Evolutionary conservation across 2,113 vertebrate genomes (phyloP).

Genomic region (Lagopus leucura): DNA sequence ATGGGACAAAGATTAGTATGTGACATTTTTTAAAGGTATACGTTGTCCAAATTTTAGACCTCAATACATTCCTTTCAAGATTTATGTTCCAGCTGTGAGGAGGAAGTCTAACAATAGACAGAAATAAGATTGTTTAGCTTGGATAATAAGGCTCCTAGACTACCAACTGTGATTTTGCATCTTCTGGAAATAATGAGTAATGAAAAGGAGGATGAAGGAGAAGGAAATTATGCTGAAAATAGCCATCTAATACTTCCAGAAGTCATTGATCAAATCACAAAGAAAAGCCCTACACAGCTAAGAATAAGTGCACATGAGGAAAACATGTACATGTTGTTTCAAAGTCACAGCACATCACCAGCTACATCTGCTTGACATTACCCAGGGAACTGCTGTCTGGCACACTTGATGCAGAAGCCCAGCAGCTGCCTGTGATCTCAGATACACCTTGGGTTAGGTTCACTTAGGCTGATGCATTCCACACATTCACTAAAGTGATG

Average conservation of each 20-base stretch:
- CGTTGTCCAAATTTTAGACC: background rate
- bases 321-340: background rate
- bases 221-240: background rate
- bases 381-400: background rate
- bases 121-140: background rate
- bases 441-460: background rate
- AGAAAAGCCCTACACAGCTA: background rate
- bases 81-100: background rate
- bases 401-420: background rate
- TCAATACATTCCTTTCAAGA: background rate
- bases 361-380: background rate
- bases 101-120: background rate
- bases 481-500: fast-evolving
- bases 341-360: background rate
- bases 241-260: background rate
- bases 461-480: background rate
- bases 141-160: background rate
- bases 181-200: background rate
- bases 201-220: background rate
- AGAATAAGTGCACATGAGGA: background rate
- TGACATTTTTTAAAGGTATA: background rate
- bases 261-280: background rate
- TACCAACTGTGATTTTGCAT: background rate
- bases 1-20: background rate
- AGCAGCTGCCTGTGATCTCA: background rate